These are phyloP conservation scores for Linepithema humile DNA, from an alignment of 1,140 invertebrate genomes.

Conservation along the genomic window DNA sequence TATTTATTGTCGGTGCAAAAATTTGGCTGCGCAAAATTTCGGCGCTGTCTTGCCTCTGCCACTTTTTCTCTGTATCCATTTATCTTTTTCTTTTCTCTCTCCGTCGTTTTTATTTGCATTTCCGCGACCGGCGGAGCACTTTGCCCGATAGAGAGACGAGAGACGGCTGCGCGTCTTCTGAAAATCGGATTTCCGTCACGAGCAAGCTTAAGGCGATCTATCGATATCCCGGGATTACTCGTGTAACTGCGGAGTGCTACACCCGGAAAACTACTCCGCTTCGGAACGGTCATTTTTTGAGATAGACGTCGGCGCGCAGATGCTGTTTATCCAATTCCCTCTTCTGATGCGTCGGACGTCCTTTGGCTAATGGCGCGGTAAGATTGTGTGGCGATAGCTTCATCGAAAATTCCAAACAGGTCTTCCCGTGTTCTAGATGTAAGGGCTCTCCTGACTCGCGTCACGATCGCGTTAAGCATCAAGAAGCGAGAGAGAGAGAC, in stretches of 20 bases:
- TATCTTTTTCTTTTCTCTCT: conserved; percentile 11
- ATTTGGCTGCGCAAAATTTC: neutral
- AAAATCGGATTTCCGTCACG: conserved; percentile 53
- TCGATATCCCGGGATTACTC: conserved; percentile 45
- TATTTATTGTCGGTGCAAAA: conserved; percentile 8
- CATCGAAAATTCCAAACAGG: conserved; percentile 3
- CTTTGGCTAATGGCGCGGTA: conserved; percentile 8
- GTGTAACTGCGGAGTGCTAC: conserved; percentile 28
- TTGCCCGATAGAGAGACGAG: conserved; percentile 43
- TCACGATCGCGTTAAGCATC: conserved; percentile 3
- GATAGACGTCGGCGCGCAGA: neutral
- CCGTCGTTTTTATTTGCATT: conserved; percentile 16
- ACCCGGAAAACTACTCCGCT: neutral
- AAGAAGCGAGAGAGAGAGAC: neutral
- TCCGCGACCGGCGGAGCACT: conserved; percentile 23
- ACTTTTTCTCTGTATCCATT: neutral
- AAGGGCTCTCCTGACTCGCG: neutral
- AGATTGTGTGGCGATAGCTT: neutral
- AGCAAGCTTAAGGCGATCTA: conserved; percentile 31
- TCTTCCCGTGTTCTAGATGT: neutral
- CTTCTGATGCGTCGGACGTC: conserved; percentile 22
- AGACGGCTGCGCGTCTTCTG: conserved; percentile 40
- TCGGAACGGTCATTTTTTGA: conserved; percentile 30
- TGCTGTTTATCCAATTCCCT: conserved; percentile 33
- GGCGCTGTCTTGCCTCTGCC: neutral